Evolutionary conservation across 2,797 vertebrate genomes (phyloP), one percentile per base, ranked within the genome.

Genomic region (Melanotaenia pygmaea): DNA sequence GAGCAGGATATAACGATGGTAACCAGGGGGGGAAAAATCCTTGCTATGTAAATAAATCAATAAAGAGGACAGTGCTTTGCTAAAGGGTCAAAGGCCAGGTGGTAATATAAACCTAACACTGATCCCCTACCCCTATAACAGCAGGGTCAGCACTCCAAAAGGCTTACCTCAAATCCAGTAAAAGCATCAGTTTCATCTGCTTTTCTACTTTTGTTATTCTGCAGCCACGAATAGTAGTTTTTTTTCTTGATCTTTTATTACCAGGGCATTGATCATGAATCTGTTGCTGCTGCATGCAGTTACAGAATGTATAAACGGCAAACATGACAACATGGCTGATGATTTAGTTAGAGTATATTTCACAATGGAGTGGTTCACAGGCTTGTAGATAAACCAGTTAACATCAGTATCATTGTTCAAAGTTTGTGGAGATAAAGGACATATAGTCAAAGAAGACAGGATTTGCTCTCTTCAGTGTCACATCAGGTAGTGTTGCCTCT

Each of bases 11-110:
- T 43, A 4, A 43, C 13, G 37, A 38, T 38, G 10, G 30, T 32
- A 38, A 35, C 37, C 2, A 11, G 30, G 30, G 30, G 30, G 30
- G 16, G 2, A 43, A 43, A 43, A 43, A 16, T 43, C 40, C 40
- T 14, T 45, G 43, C 16, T 45, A 20, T 8, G 47, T 47, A n/a
- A n/a, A 50, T 14, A 65, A 64, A 83, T 85, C 85, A 77, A 70
- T 83, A 53, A 45, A 45, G 18, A 18, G 43, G 43, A 45, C 43
- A 20, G 43, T 45, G 43, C 18, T 45, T 45, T 45, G 43, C 43
- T 53, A 81, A 63, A 16, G 40, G 76, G 74, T 85, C 72, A 71
- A 71, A 82, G 74, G 67, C 74, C 67, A 28, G 38, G 6, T 59
- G 64, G 64, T 73, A 57, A 76, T 78, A 72, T 47, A 76, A 76